Conservation (phyloP, 2,113 vertebrate genomes). For the Oryzias celebensis region DNA sequence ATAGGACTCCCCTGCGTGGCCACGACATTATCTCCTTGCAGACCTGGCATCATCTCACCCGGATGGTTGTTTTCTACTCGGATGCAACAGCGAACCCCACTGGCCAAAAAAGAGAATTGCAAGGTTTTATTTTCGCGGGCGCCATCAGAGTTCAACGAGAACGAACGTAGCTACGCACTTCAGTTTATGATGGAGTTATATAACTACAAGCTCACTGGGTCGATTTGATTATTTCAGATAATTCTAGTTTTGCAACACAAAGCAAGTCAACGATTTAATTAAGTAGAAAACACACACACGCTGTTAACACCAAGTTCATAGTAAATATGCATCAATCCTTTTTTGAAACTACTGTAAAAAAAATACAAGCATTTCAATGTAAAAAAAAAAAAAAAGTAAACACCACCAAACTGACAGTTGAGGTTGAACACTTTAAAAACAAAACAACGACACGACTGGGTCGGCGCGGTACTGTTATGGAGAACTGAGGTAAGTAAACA, state of each 20-base stretch:
- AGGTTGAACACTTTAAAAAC: background rate
- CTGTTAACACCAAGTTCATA: constrained; percentile 34
- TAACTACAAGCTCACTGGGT: fast-evolving
- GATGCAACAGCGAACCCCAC: constrained; percentile 49
- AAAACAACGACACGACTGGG: constrained; percentile 32
- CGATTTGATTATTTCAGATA: fast-evolving
- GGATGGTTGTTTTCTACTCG: constrained; percentile 2
- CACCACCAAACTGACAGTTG: background rate
- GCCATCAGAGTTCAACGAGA: constrained; percentile 38
- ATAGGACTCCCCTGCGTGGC: constrained; percentile 81
- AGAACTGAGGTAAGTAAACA: constrained; percentile 43
- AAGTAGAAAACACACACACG: constrained; percentile 39
- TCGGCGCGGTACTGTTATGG: constrained; percentile 24
- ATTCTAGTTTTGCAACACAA: background rate
- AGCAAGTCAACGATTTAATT: background rate
- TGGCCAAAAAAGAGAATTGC: constrained; percentile 28
- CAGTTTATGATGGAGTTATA: background rate
- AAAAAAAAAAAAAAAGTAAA: fast-evolving
- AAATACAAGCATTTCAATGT: background rate
- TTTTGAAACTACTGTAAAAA: background rate
- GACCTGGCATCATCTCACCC: constrained; percentile 83
- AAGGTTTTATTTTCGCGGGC: constrained; percentile 13
- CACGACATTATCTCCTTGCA: constrained; percentile 81
- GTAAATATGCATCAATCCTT: background rate
- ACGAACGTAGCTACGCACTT: constrained; percentile 33